Evolutionary conservation across 2,888 invertebrate species (phyloP).

Genomic region (Drosophila falleni): DNA sequence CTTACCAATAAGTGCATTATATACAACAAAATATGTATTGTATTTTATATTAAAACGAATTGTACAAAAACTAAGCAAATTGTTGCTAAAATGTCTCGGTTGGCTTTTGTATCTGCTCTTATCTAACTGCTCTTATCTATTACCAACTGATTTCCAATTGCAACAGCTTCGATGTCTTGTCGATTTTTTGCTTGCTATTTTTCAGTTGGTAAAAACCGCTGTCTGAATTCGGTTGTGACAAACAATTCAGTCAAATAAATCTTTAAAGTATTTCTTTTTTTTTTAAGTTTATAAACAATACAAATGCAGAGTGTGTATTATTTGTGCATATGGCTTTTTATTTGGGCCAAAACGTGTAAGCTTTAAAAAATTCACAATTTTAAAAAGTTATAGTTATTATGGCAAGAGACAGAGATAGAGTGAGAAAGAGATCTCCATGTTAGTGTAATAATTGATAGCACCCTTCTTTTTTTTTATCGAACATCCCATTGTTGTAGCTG

Average conservation of each 20-base stretch:
- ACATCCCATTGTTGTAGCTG: conserved; percentile 1
- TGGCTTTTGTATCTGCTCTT: background rate
- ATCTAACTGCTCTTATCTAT: background rate
- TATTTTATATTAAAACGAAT: conserved; percentile 32
- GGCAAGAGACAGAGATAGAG: background rate
- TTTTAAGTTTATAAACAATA: conserved; percentile 3
- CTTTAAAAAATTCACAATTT: background rate
- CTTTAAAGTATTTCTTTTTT: background rate
- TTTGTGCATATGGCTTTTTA: conserved; percentile 38
- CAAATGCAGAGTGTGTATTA: conserved; percentile 31
- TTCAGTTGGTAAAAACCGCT: conserved; percentile 50
- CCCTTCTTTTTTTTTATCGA: background rate
- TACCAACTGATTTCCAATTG: conserved; percentile 66
- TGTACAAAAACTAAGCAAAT: conserved; percentile 39
- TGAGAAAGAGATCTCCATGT: conserved; percentile 2
- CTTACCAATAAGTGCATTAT: conserved; percentile 29
- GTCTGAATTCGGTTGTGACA: conserved; percentile 43
- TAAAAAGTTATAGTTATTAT: background rate
- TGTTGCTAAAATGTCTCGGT: conserved; percentile 10
- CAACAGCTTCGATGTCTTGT: conserved; percentile 22
- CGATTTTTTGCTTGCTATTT: conserved; percentile 11
- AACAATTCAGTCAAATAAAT: background rate
- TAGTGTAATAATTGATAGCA: conserved; percentile 20
- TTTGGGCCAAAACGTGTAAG: conserved; percentile 44
- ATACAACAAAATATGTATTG: conserved; percentile 34